Evolutionary conservation across 1,140 invertebrate species (phyloP).

Genomic region (Probaryconus sp.): DNA sequence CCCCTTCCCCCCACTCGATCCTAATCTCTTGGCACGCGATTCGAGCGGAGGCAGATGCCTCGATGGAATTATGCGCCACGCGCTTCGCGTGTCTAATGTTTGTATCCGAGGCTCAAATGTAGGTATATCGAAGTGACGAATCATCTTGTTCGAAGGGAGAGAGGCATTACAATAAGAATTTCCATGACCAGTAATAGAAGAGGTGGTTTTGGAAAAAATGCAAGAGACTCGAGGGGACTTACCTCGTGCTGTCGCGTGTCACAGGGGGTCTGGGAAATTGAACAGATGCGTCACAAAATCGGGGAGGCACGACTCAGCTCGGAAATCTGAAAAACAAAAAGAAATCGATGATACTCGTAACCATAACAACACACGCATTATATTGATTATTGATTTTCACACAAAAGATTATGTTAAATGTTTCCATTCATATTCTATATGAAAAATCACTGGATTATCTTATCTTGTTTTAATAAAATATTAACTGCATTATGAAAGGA

Average conservation of each 20-base stretch:
- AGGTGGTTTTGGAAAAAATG: conserved; percentile 9
- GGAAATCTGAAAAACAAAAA: neutral
- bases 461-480: too few species aligned
- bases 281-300: conserved; percentile 23
- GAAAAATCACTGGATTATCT: too few species aligned
- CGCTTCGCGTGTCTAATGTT: conserved; percentile 28
- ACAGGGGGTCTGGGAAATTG: conserved; percentile 18
- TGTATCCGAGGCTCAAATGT: neutral
- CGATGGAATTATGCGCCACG: conserved; percentile 9
- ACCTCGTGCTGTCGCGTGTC: conserved; percentile 26
- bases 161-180: conserved; percentile 26
- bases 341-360: conserved; percentile 3
- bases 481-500: too few species aligned
- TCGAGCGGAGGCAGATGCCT: conserved; percentile 29
- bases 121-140: conserved; percentile 6
- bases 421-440: too few species aligned
- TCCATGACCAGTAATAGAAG: conserved; percentile 20
- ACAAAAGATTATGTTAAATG: too few species aligned
- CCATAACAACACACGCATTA: conserved; percentile 1
- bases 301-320: neutral
- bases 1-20: conserved; percentile 18
- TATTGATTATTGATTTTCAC: too few species aligned
- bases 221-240: neutral
- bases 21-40: conserved; percentile 34
- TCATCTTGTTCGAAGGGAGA: neutral